Base-by-base conservation (phyloP, 2,797 vertebrate genomes). In the Coregonus sp. region DNA sequence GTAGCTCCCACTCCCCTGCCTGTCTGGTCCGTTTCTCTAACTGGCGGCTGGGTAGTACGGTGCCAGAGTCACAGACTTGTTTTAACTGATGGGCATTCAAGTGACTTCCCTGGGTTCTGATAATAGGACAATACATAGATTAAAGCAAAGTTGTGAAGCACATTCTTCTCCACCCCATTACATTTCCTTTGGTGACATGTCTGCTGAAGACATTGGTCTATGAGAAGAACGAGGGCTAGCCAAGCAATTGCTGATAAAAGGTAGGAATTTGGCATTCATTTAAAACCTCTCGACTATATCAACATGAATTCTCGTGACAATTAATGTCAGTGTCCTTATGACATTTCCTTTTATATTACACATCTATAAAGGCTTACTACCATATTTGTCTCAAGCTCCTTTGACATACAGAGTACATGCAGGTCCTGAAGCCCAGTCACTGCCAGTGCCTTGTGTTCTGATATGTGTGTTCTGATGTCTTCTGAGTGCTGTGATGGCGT, bases 81-180 rank as follows among this genome's bases (percentile, higher is more conserved):
- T 90, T 87, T 91, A 89, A 91, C 88, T 85, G 85, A 90, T 86
- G 80, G 80, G 74, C 82, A 86, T 81, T 85, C 75, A 82, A 61
- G 82, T 79, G 74, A 87, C 37, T 93, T 93, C 91, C 87, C 85
- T 86, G 78, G 83, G 7, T 0, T 69, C 83, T 88, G 95, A 95
- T 89, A 92, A 11, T 67, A 40, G 87, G 92, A 96, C 96, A 96
- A 96, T 95, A 91, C 92, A 90, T 78, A 89, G 90, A 91, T 92
- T 92, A 91, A 89, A 92, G 83, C 82, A 85, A 91, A 86, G 56
- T 81, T 87, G 87, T 88, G 89, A 89, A 94, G 92, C 91, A 93
- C 92, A 94, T 93, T 93, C 92, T 92, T 92, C 93, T 92, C 91
- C 93, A 93, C 90, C 92, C 91, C 90, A 92, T 94, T 94, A 94